Percentiles rank a stretch among this genome's conserved stretches.
These are phyloP conservation scores for Metacarcinus magister DNA, from an alignment of 2,888 invertebrate species.

Conservation along the genomic window DNA sequence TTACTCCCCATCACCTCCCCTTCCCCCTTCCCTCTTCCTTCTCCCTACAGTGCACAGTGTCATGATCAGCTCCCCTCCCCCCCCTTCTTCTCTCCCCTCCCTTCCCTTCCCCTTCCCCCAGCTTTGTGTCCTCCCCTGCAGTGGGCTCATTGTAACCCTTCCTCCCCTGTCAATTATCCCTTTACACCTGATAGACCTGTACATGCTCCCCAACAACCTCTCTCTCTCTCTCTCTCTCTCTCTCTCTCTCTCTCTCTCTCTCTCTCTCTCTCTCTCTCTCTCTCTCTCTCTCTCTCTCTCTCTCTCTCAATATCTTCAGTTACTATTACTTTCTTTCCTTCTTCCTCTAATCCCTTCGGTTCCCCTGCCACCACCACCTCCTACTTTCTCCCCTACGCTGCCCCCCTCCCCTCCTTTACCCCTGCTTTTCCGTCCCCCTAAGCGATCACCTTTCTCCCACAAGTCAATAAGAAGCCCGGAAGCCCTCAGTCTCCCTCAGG, in stretches of 20 bases:
- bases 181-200: conserved; percentile 2
- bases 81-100: background rate
- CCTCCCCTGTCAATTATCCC: conserved; percentile 21
- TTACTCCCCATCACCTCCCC: background rate
- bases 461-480: background rate
- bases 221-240: conserved; percentile 26
- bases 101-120: background rate
- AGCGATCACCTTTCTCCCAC: background rate
- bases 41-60: background rate
- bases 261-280: conserved; percentile 26
- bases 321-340: background rate
- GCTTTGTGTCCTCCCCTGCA: background rate
- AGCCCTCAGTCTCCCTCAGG: background rate
- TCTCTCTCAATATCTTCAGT: background rate
- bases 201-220: background rate
- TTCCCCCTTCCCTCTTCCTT: background rate
- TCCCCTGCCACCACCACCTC: background rate
- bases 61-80: background rate
- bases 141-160: background rate
- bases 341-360: background rate
- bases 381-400: background rate
- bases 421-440: background rate
- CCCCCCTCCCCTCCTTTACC: background rate
- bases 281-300: conserved; percentile 29
- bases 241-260: background rate